Conservation (phyloP, 2,888 invertebrate species). For the Cheiracanthium punctorium region DNA sequence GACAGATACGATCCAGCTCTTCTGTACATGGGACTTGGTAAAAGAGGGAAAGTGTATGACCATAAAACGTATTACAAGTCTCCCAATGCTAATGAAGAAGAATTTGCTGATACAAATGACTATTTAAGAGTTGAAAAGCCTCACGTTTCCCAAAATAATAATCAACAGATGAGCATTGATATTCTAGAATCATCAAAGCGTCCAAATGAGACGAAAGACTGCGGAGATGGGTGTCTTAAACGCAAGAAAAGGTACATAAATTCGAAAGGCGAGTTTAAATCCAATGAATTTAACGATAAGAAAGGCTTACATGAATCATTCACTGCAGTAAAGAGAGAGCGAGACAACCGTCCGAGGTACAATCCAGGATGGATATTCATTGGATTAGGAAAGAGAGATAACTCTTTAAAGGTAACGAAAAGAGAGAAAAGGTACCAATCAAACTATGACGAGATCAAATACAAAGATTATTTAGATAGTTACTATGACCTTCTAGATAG, state of each 20-base stretch:
- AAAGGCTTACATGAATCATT: neutral
- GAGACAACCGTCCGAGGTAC: slow-evolving; percentile 46
- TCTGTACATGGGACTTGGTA: neutral
- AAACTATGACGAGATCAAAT: neutral
- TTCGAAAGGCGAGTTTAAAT: neutral
- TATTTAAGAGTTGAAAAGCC: neutral
- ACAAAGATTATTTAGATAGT: neutral
- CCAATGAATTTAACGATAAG: neutral
- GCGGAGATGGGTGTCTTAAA: neutral
- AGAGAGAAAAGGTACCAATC: neutral
- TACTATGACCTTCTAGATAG: slow-evolving; percentile 16
- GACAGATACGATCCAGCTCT: slow-evolving; percentile 14
- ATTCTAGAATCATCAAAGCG: neutral
- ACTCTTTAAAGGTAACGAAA: too few species aligned
- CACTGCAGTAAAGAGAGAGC: slow-evolving; percentile 11
- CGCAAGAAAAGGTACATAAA: neutral
- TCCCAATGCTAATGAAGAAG: neutral
- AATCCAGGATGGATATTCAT: slow-evolving; percentile 62
- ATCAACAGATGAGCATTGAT: neutral
- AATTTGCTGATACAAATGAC: neutral
- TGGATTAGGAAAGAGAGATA: slow-evolving; percentile 42
- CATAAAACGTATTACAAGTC: neutral
- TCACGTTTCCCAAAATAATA: neutral
- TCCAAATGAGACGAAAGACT: neutral
- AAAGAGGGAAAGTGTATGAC: neutral